Evolutionary conservation across 1,140 invertebrate species (phyloP), one percentile per base, ranked within the genome.

Genomic region (Centruroides sculpturatus): DNA sequence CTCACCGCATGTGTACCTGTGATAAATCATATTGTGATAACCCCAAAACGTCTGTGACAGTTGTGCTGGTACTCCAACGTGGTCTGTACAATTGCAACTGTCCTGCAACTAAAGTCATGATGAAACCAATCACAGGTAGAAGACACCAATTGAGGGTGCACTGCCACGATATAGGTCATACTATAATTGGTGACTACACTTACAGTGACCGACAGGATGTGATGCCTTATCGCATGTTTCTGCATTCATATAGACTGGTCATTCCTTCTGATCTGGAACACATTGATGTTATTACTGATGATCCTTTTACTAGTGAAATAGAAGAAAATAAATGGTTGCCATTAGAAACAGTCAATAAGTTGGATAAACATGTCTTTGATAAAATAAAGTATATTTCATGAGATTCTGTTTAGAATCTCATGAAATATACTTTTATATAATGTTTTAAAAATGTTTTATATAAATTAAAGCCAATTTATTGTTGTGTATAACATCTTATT

Each of bases 101-200:
- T 41, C 81, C 83, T 12, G 83, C 80, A 1, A 83, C 84, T 3
- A 86, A 89, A 72, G 77, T 89, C 34, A 57, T 78, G 35, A 60
- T 79, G n/a, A 70, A 73, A 63, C 83, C 84, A 49, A 71, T 81
- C 36, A 89, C 86, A 56, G 87, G 87, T 58, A 76, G 87, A 59
- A 75, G 86, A 46, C 87, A 91, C 71, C 87, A 91, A 67, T 75
- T 91, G 9, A 72, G 87, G 23, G 82, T 89, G 7, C 87, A 90
- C 68, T 86, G 84, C 68, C 70, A 72, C 50, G 69, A 79, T 51
- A 77, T 87, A 35, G 85, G 85, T 3, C 86, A 91, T 71, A 83
- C 82, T 0, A 84, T 90, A 36, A 77, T 89, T 35, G 87, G 87
- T 5, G 87, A 91, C 74, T 89, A 82, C 69, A 88, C 85, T 0